phyloP scores from a whole-genome alignment of 1,140 invertebrate species.

The Scaptomyza pallida region DNA sequence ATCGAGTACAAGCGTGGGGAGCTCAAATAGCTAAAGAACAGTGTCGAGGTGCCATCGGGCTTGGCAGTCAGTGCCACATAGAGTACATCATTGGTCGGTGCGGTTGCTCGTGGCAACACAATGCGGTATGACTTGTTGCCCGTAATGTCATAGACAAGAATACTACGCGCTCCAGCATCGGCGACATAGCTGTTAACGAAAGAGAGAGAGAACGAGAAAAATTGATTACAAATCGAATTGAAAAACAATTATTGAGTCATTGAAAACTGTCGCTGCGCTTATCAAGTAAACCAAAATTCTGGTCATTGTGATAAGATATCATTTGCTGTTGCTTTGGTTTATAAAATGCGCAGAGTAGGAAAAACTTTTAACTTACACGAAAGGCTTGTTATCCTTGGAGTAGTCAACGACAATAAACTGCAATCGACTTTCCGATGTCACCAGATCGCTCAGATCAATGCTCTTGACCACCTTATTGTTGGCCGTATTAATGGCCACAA shows the following conservation, averaged over 20 bases:
- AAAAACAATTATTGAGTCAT: conserved; percentile 8
- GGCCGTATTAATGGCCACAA: conserved; percentile 87
- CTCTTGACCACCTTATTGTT: conserved; percentile 86
- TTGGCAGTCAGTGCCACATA: conserved; percentile 86
- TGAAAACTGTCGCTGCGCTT: conserved; percentile 1
- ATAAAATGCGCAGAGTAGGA: neutral
- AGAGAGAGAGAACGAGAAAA: neutral
- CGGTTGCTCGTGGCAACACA: conserved; percentile 85
- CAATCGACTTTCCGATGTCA: conserved; percentile 85
- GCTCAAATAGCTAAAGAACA: conserved; percentile 87
- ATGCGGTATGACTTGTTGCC: conserved; percentile 85
- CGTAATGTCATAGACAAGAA: conserved; percentile 86
- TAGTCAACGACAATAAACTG: conserved; percentile 87
- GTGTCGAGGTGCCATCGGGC: conserved; percentile 84
- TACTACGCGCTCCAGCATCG: conserved; percentile 86
- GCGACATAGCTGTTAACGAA: conserved; percentile 84
- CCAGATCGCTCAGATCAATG: conserved; percentile 86
- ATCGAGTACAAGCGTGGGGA: conserved; percentile 86
- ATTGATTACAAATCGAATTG: conserved; percentile 1
- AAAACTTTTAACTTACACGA: conserved; percentile 69
- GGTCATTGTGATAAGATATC: conserved; percentile 9
- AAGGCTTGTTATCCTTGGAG: conserved; percentile 77
- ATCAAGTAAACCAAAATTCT: neutral
- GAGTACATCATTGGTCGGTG: conserved; percentile 85
- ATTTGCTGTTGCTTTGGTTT: neutral